Conservation (phyloP, 1,140 invertebrate genomes). For the Catajapyx aquilonaris region DNA sequence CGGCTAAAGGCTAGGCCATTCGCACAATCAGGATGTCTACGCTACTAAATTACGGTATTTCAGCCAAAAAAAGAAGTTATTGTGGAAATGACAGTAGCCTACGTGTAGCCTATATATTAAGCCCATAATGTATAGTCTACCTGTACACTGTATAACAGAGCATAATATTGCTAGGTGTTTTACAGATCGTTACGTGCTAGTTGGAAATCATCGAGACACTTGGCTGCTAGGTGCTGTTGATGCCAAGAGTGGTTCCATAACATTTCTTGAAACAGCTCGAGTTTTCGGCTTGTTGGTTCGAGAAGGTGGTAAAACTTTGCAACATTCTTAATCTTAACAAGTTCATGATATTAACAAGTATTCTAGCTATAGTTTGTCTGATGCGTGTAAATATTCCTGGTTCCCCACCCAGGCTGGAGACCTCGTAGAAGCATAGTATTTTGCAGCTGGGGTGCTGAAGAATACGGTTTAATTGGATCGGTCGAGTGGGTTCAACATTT, state of each 20-base stretch:
- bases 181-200: constrained; percentile 27
- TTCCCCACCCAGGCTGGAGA: constrained; percentile 21
- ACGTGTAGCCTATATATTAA: too few species aligned
- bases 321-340: too few species aligned
- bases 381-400: too few species aligned
- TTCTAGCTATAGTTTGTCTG: too few species aligned
- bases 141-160: background rate
- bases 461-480: constrained; percentile 24
- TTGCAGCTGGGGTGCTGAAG: constrained; percentile 26
- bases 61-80: too few species aligned
- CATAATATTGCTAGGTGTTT: constrained; percentile 1
- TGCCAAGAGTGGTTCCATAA: constrained; percentile 26
- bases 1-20: too few species aligned
- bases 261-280: constrained; percentile 26
- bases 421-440: constrained; percentile 24
- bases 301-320: constrained; percentile 1
- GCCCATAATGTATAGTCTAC: too few species aligned
- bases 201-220: constrained; percentile 35
- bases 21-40: too few species aligned
- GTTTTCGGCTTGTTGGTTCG: constrained; percentile 19
- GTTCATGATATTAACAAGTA: too few species aligned
- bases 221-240: constrained; percentile 32
- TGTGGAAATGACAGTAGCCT: too few species aligned
- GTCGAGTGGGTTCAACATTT: constrained; percentile 24
- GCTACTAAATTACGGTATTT: too few species aligned